Conservation (phyloP, 2,888 invertebrate genomes). For the Schrankia costaestrigalis region DNA sequence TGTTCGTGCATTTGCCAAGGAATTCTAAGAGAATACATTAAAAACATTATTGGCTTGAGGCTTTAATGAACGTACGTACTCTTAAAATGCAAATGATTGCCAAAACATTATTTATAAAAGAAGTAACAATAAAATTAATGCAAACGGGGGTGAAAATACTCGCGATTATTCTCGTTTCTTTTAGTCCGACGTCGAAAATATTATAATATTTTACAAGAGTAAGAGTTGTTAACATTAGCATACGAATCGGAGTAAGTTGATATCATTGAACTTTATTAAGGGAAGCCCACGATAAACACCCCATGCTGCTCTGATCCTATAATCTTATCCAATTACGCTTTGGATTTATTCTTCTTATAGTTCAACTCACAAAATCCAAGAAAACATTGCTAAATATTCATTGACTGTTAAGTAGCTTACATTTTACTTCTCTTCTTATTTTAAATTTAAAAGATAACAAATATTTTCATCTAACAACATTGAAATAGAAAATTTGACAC, state of each 20-base stretch:
- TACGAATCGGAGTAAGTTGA: constrained; percentile 56
- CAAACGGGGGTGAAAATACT: constrained; percentile 53
- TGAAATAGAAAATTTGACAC: no score
- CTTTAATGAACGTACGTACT: no score
- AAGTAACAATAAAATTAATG: constrained; percentile 45
- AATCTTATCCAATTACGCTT: constrained; percentile 41
- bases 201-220: constrained; percentile 64
- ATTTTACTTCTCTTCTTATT: no score
- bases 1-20: no score
- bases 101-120: constrained; percentile 21
- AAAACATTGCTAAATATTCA: no score
- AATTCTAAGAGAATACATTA: no score
- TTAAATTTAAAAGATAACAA: no score
- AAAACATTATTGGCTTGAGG: no score
- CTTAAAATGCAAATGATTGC: constrained; percentile 15
- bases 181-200: constrained; percentile 44
- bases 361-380: no score
- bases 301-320: constrained; percentile 43
- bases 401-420: no score
- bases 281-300: constrained; percentile 58
- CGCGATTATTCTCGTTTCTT: constrained; percentile 51
- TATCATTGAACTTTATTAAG: constrained; percentile 60
- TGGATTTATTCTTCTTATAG: constrained; percentile 40
- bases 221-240: constrained; percentile 72
- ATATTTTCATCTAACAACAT: no score